phyloP scores from a whole-genome alignment of 2,113 vertebrate genomes.

The Chelonoidis abingdonii region DNA sequence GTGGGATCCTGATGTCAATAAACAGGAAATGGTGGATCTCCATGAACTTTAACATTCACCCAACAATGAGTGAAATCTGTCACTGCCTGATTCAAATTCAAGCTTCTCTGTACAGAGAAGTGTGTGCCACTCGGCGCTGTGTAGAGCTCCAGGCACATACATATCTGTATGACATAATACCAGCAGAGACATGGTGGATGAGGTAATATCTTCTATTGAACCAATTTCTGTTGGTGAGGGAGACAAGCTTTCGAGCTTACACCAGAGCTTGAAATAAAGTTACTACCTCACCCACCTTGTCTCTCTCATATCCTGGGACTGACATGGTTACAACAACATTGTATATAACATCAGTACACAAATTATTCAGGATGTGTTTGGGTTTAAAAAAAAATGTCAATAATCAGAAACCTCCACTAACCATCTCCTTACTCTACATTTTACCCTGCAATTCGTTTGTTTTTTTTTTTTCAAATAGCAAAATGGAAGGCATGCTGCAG shows the following conservation, averaged over 20 bases:
- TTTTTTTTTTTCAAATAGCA: conserved; percentile 17
- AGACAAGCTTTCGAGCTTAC: not conserved
- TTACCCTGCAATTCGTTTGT: conserved; percentile 1
- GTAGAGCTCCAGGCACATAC: not conserved
- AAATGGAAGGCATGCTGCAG: conserved; percentile 38
- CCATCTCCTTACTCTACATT: conserved; percentile 44
- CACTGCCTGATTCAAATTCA: not conserved
- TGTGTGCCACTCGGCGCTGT: not conserved
- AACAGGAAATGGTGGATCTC: not conserved
- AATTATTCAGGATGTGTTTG: not conserved
- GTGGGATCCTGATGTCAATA: not conserved
- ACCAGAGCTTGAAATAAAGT: too few relatives aligned
- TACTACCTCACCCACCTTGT: too few relatives aligned
- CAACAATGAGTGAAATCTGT: not conserved
- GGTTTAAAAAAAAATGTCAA: not conserved
- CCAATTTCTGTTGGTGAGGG: not conserved
- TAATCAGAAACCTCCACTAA: conserved; percentile 31
- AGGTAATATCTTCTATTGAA: not conserved
- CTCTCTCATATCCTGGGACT: too few relatives aligned
- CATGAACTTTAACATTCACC: not conserved
- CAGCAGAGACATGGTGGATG: not conserved
- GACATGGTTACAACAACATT: too few relatives aligned
- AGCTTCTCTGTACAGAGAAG: not conserved
- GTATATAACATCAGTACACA: not conserved
- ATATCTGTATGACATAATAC: not conserved